phyloP scores from a whole-genome alignment of 2,113 vertebrate genomes.

The Antennarius striatus region DNA sequence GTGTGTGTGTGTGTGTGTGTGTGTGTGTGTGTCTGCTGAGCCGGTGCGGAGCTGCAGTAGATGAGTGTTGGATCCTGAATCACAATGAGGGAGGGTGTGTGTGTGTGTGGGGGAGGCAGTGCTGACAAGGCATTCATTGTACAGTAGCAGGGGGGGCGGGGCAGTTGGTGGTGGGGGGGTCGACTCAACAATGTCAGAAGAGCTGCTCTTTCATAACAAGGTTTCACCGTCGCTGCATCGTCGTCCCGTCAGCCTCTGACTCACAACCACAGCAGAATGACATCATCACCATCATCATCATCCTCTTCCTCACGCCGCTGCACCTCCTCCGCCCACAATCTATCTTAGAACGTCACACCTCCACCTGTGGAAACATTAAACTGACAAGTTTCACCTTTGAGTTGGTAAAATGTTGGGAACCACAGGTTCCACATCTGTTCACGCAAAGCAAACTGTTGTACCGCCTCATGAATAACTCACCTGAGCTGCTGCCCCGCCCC shows the following conservation, averaged over 20 bases:
- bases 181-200: slow-evolving; percentile 29
- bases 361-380: not conserved
- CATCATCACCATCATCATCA: not conserved
- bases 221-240: no score
- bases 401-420: not conserved
- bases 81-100: slow-evolving; percentile 46
- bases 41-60: slow-evolving; percentile 5
- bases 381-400: not conserved
- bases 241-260: no score
- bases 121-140: slow-evolving; percentile 73
- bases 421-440: no score
- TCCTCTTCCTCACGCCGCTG: not conserved
- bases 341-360: no score
- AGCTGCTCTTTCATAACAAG: slow-evolving; percentile 59
- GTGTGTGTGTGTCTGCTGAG: no score
- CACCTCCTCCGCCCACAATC: not conserved
- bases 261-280: not conserved
- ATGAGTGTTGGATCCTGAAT: slow-evolving; percentile 59
- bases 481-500: not conserved
- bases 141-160: slow-evolving; percentile 11
- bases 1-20: no score
- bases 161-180: slow-evolving; percentile 21
- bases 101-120: slow-evolving; percentile 31
- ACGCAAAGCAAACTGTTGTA: no score
- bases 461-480: not conserved